Conservation (phyloP, 2,888 invertebrate genomes). For the Labia minor region DNA sequence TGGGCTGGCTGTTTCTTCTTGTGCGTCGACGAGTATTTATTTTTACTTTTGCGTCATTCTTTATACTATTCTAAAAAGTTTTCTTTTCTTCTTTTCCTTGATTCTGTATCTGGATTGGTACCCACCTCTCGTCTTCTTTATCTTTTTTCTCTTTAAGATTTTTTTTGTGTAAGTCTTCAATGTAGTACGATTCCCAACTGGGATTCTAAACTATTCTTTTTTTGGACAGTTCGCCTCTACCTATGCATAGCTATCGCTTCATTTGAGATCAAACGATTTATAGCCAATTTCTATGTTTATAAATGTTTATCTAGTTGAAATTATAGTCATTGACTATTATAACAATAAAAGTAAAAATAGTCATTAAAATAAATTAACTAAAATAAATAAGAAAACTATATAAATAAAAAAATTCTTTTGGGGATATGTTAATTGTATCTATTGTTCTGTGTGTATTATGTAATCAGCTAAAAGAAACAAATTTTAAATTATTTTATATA, state of each 20-base stretch:
- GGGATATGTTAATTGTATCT: too few relatives aligned
- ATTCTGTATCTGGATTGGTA: not conserved
- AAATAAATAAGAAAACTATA: too few relatives aligned
- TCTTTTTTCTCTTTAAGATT: not conserved
- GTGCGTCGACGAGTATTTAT: not conserved
- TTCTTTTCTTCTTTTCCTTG: not conserved
- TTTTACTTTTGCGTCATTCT: not conserved
- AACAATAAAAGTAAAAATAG: too few relatives aligned
- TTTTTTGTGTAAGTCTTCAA: not conserved
- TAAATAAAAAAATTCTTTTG: too few relatives aligned
- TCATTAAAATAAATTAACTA: too few relatives aligned
- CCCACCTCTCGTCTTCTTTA: not conserved
- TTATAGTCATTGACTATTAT: too few relatives aligned
- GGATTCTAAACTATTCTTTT: not conserved
- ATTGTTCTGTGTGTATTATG: too few relatives aligned
- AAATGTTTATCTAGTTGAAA: not conserved
- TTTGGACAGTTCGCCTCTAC: not conserved
- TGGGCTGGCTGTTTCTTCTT: not conserved
- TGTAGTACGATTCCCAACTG: not conserved
- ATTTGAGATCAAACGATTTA: conserved; percentile 13
- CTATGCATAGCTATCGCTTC: conserved; percentile 8
- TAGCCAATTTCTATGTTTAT: not conserved
- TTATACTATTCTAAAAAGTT: conserved; percentile 3
- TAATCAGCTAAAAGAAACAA: too few relatives aligned
- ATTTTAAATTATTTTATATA: too few relatives aligned